Percentiles rank a stretch among this genome's conserved stretches.
phyloP scores from a whole-genome alignment of 2,888 invertebrate species.

The Colletes collaris region DNA sequence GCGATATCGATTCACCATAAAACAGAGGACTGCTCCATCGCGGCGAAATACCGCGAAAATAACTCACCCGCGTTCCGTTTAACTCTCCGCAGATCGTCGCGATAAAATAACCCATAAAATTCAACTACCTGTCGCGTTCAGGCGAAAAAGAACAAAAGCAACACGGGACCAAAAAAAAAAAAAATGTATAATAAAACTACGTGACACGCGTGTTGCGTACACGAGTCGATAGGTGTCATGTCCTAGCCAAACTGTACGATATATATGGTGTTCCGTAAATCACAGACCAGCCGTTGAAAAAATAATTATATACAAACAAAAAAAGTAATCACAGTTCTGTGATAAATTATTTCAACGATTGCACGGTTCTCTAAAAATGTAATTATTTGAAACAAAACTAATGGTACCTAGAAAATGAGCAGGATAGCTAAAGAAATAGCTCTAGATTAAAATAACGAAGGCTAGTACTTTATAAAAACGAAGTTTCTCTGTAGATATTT shows the following conservation, averaged over 20 bases:
- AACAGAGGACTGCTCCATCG: constrained; percentile 38
- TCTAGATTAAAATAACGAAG: too few species aligned
- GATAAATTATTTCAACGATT: neutral
- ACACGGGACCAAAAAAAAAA: neutral
- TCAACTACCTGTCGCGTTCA: constrained; percentile 52
- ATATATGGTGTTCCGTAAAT: constrained; percentile 15
- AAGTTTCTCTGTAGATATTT: too few species aligned
- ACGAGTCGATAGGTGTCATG: constrained; percentile 39
- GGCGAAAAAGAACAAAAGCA: constrained; percentile 7
- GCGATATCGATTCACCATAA: constrained; percentile 46
- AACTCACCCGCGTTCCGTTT: constrained; percentile 51
- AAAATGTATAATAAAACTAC: constrained; percentile 9
- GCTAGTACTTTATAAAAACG: too few species aligned
- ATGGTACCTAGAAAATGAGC: too few species aligned
- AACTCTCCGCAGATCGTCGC: constrained; percentile 44
- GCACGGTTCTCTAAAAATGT: neutral
- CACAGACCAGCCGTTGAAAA: constrained; percentile 1
- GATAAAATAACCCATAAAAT: constrained; percentile 56
- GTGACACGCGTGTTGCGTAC: constrained; percentile 27
- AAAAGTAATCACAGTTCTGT: neutral
- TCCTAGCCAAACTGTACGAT: constrained; percentile 21
- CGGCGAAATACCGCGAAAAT: constrained; percentile 48
- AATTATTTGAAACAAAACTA: too few species aligned
- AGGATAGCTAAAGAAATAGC: too few species aligned
- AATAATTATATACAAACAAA: too few species aligned